These are phyloP conservation scores for Nematolebias whitei DNA, from an alignment of 2,113 vertebrate genomes.

Conservation along the genomic window DNA sequence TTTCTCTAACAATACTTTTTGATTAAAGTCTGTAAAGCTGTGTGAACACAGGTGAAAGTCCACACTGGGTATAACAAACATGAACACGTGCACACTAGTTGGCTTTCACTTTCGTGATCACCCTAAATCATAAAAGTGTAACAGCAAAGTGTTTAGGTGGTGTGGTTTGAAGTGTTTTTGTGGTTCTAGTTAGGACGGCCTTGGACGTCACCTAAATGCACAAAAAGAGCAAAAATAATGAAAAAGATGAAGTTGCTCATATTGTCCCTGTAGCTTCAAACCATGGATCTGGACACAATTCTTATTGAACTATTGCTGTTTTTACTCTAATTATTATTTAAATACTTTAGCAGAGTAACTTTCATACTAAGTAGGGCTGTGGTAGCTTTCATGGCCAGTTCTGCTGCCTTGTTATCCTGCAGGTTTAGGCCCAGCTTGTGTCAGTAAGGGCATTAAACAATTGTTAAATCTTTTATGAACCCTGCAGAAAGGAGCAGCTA, in stretches of 20 bases:
- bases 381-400: no score
- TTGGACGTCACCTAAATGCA: background rate
- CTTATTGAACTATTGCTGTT: background rate
- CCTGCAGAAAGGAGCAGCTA: no score
- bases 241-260: background rate
- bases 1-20: no score
- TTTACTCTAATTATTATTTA: slow-evolving; percentile 1
- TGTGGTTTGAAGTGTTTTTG: background rate
- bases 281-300: slow-evolving; percentile 13
- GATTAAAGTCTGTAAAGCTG: background rate
- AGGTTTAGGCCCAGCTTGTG: no score
- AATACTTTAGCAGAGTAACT: slow-evolving; percentile 31
- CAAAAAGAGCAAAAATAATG: background rate
- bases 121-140: slow-evolving; percentile 27
- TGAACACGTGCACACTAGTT: background rate
- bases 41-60: background rate
- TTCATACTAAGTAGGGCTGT: background rate
- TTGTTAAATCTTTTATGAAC: no score
- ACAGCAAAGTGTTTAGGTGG: slow-evolving; percentile 1
- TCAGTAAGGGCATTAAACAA: no score
- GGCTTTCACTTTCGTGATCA: slow-evolving; percentile 27
- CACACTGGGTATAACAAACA: background rate
- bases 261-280: slow-evolving; percentile 17
- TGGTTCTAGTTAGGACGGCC: background rate
- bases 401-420: no score